Evolutionary conservation across 2,797 vertebrate genomes (phyloP).

Genomic region (Lepilemur ruficaudatus): DNA sequence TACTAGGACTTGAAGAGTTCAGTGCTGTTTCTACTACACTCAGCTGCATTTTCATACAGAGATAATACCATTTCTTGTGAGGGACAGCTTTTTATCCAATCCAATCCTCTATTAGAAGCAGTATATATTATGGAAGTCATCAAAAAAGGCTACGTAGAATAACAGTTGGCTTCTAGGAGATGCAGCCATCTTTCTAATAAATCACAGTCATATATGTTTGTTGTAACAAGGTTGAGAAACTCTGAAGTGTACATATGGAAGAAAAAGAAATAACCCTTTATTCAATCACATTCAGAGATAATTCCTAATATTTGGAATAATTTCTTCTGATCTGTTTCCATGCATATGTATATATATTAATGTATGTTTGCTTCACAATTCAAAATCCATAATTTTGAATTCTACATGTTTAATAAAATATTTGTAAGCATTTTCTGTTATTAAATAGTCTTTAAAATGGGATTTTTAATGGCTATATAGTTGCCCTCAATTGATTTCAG

Average conservation of each 20-base stretch:
- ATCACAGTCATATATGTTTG: neutral
- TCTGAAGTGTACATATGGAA: neutral
- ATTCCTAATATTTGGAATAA: neutral
- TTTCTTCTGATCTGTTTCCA: neutral
- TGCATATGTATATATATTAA: neutral
- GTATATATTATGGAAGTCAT: neutral
- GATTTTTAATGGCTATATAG: neutral
- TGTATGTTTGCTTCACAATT: neutral
- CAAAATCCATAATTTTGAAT: neutral
- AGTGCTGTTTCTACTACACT: neutral
- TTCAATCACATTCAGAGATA: neutral
- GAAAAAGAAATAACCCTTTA: neutral
- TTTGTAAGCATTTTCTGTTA: neutral
- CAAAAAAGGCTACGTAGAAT: neutral
- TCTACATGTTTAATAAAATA: neutral
- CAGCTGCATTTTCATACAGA: neutral
- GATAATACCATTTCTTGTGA: neutral
- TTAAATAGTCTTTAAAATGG: slow-evolving; percentile 1
- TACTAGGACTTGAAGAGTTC: neutral
- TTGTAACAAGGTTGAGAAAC: neutral
- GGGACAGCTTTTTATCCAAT: neutral
- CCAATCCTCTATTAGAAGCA: neutral
- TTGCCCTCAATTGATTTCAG: neutral
- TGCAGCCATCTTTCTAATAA: neutral
- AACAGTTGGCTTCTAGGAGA: neutral